Conservation (phyloP, 2,888 invertebrate genomes). For the Hedychridium roseum region DNA sequence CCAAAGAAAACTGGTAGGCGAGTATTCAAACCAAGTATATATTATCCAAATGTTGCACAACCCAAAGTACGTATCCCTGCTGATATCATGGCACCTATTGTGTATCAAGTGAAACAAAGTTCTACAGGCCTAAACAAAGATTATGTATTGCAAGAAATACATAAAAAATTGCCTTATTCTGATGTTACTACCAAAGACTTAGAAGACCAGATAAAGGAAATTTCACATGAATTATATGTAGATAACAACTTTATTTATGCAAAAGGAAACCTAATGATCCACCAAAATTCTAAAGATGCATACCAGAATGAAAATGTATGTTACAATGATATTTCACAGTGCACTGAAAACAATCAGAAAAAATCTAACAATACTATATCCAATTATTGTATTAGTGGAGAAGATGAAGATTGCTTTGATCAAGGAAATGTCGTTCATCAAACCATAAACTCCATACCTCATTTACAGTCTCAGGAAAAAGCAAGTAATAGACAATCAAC, state of each 20-base stretch:
- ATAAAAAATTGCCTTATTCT: background rate
- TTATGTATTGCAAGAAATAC: slow-evolving; percentile 5
- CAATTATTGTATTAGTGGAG: slow-evolving; percentile 8
- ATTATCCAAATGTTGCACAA: slow-evolving; percentile 11
- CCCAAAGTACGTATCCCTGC: slow-evolving; percentile 20
- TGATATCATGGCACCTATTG: slow-evolving; percentile 15
- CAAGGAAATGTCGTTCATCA: background rate
- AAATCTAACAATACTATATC: too few relatives aligned
- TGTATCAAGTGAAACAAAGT: slow-evolving; percentile 18
- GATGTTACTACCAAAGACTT: slow-evolving; percentile 25
- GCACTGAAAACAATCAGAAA: too few relatives aligned
- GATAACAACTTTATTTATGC: slow-evolving; percentile 16
- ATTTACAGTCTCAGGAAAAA: too few relatives aligned
- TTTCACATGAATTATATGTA: slow-evolving; percentile 29
- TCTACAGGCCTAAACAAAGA: slow-evolving; percentile 29
- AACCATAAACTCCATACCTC: too few relatives aligned
- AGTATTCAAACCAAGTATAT: slow-evolving; percentile 14
- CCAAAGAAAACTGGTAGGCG: slow-evolving; percentile 2
- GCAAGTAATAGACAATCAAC: too few relatives aligned
- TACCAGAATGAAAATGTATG: too few relatives aligned
- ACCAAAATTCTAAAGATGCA: too few relatives aligned
- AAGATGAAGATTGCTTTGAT: slow-evolving; percentile 11
- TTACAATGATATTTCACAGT: too few relatives aligned
- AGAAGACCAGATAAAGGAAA: slow-evolving; percentile 24
- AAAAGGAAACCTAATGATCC: slow-evolving; percentile 6